These are phyloP conservation scores for Oligia strigilis DNA, from an alignment of 2,888 invertebrate species.

Conservation along the genomic window DNA sequence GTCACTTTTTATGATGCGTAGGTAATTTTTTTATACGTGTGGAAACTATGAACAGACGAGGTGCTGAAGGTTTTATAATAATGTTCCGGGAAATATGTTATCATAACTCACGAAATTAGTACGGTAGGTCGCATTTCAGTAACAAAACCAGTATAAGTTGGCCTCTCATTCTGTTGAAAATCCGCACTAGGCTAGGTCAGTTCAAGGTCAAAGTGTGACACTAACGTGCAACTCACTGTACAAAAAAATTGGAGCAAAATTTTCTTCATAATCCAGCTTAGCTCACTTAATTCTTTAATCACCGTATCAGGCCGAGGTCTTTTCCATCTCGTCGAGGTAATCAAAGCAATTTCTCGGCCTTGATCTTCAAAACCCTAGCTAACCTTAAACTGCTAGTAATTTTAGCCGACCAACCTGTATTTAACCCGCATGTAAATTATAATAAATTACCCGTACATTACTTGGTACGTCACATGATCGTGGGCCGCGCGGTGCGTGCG, in stretches of 20 bases:
- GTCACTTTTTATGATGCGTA: conserved; percentile 36
- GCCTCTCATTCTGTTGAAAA: neutral
- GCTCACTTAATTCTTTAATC: conserved; percentile 34
- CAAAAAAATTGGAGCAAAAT: neutral
- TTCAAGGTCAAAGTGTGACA: neutral
- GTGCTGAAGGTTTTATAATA: conserved; percentile 14
- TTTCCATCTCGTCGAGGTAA: conserved; percentile 41
- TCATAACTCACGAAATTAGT: neutral
- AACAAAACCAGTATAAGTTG: too few relatives aligned
- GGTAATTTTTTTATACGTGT: conserved; percentile 6
- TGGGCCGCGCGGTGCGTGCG: conserved; percentile 75
- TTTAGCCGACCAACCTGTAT: conserved; percentile 67
- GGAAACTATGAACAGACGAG: neutral
- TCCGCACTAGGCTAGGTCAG: neutral
- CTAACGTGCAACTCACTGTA: neutral
- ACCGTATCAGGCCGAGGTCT: conserved; percentile 32
- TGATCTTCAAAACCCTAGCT: conserved; percentile 61
- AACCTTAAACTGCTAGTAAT: conserved; percentile 61
- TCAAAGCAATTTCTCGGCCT: conserved; percentile 54
- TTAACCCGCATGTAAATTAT: conserved; percentile 72
- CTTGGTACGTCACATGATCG: conserved; percentile 72
- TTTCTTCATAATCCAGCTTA: neutral
- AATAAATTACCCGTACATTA: conserved; percentile 71
- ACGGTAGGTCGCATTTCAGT: too few relatives aligned
- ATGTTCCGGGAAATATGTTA: conserved; percentile 7